Conservation (phyloP, 2,113 vertebrate genomes). For the Macrotis lagotis region DNA sequence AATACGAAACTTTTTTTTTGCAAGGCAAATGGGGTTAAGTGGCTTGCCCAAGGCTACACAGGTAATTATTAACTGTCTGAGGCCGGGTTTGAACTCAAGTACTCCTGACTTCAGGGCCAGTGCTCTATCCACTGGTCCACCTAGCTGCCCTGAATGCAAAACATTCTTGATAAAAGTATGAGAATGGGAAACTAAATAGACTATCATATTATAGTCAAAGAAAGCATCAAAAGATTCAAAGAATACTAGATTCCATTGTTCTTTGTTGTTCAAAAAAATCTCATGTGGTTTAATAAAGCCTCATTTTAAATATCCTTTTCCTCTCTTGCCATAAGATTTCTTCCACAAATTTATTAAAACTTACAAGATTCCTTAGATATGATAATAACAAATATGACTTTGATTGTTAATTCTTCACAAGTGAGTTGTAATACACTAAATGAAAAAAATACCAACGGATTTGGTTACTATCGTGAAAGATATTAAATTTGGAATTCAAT, state of each 20-base stretch:
- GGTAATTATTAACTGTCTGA: no score
- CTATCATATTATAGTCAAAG: not conserved
- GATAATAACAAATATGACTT: not conserved
- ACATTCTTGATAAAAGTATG: not conserved
- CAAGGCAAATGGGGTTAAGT: no score
- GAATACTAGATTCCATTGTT: not conserved
- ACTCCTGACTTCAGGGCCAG: no score
- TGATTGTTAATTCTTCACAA: not conserved
- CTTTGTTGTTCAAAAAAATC: not conserved
- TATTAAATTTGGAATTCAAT: not conserved
- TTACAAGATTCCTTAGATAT: not conserved
- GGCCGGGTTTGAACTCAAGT: no score
- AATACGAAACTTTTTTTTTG: not conserved
- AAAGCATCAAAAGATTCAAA: not conserved
- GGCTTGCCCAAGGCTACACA: no score
- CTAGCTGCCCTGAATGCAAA: no score
- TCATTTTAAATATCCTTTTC: not conserved
- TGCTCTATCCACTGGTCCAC: no score
- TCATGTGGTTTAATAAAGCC: not conserved
- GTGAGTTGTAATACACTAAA: not conserved
- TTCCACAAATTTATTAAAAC: not conserved
- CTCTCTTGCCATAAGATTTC: not conserved
- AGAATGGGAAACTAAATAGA: not conserved
- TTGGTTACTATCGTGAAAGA: not conserved
- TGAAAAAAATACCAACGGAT: not conserved